These are phyloP conservation scores for Trinorchestia longiramus DNA, from an alignment of 1,140 invertebrate species.

Conservation along the genomic window DNA sequence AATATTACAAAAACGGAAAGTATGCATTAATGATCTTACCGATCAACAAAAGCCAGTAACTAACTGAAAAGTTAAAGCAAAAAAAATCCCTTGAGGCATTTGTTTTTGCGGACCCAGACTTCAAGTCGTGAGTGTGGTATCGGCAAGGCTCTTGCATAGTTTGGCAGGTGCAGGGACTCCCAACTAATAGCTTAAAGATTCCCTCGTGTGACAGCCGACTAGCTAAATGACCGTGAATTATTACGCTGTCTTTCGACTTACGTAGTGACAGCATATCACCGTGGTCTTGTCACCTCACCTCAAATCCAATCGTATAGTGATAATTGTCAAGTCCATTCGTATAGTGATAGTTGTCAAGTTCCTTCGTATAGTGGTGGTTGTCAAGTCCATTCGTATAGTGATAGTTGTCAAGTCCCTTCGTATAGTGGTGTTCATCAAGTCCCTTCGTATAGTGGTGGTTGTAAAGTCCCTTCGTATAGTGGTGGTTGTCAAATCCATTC, in stretches of 20 bases:
- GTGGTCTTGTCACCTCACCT: background rate
- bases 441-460: no score
- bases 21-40: background rate
- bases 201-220: background rate
- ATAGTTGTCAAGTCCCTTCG: background rate
- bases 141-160: constrained; percentile 19
- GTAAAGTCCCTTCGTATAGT: no score
- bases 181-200: constrained; percentile 19
- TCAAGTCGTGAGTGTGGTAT: constrained; percentile 42
- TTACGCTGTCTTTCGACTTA: background rate
- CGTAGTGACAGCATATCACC: background rate
- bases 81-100: constrained; percentile 11
- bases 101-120: background rate
- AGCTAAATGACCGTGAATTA: constrained; percentile 19
- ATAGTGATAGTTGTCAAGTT: background rate
- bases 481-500: no score
- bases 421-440: background rate
- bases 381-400: no score
- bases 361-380: no score
- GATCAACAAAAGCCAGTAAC: background rate
- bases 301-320: background rate
- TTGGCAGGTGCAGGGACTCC: background rate
- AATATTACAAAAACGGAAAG: background rate
- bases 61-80: background rate
- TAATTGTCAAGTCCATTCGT: background rate